phyloP scores from a whole-genome alignment of 2,113 vertebrate genomes.

The Aix galericulata region DNA sequence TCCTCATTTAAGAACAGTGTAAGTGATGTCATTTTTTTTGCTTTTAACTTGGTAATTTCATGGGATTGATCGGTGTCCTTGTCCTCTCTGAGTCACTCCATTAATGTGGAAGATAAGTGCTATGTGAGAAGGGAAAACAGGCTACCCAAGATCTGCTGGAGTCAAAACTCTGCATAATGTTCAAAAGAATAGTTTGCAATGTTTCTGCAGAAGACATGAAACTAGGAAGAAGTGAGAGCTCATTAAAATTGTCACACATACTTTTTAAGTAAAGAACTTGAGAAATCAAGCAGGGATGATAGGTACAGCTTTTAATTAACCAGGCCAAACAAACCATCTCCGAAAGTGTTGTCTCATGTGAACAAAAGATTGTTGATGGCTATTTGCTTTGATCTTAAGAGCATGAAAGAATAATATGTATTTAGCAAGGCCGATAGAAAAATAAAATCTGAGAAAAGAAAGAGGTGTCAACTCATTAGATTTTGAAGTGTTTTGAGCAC shows the following conservation, averaged over 20 bases:
- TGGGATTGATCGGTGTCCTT: neutral
- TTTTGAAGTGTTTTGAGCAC: neutral
- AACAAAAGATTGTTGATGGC: conserved; percentile 63
- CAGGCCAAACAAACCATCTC: conserved; percentile 58
- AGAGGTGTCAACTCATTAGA: conserved; percentile 48
- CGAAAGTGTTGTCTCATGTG: neutral
- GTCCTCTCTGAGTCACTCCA: neutral
- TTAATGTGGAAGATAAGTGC: neutral
- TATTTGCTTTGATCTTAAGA: conserved; percentile 58
- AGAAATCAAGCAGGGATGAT: conserved; percentile 59
- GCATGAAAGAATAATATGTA: conserved; percentile 51
- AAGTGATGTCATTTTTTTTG: neutral
- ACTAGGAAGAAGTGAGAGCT: conserved; percentile 30
- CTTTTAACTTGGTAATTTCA: neutral
- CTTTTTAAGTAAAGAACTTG: conserved; percentile 48
- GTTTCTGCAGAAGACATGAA: neutral
- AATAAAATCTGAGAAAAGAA: conserved; percentile 17
- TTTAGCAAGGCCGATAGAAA: conserved; percentile 47
- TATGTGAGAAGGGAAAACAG: neutral
- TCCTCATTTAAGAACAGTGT: neutral
- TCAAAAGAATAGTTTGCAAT: neutral
- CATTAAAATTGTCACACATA: conserved; percentile 64
- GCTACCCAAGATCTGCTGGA: neutral
- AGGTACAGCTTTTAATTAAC: conserved; percentile 65
- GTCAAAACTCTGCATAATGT: neutral